These are phyloP conservation scores for Gastrophryne carolinensis DNA, from an alignment of 2,797 vertebrate species.

Conservation along the genomic window DNA sequence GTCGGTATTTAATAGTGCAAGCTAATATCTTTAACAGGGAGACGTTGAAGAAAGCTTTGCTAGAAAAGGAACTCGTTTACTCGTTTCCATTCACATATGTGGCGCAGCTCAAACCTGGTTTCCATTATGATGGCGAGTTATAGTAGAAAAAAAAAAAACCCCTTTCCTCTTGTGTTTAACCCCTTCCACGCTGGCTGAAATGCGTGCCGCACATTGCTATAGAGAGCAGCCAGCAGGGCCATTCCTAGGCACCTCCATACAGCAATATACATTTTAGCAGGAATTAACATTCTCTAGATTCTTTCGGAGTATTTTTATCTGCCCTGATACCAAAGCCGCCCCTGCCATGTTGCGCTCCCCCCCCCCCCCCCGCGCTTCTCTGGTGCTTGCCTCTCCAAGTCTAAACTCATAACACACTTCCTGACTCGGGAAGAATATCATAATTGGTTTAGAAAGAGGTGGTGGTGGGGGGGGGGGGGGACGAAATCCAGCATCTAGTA, in stretches of 20 bases:
- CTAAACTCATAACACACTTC: slow-evolving; percentile 43
- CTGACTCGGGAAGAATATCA: slow-evolving; percentile 62
- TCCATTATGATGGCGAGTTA: slow-evolving; percentile 18
- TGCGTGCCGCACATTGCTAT: neutral
- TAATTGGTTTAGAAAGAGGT: slow-evolving; percentile 65
- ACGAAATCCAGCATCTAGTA: slow-evolving; percentile 6
- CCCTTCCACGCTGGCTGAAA: neutral
- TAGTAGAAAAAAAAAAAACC: slow-evolving; percentile 24
- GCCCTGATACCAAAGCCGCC: slow-evolving; percentile 22
- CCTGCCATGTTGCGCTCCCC: neutral
- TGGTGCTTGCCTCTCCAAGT: neutral
- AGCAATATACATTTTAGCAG: slow-evolving; percentile 50
- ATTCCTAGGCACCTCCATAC: neutral
- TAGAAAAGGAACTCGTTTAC: slow-evolving; percentile 1
- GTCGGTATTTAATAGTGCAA: too few relatives aligned
- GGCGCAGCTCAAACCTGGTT: slow-evolving; percentile 19
- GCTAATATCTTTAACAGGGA: neutral
- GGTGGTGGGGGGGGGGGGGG: slow-evolving; percentile 16
- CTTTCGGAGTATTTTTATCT: slow-evolving; percentile 50
- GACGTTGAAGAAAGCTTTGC: neutral
- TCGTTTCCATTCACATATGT: neutral
- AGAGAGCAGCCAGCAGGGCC: neutral
- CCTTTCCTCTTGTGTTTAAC: slow-evolving; percentile 6
- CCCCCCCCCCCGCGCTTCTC: neutral
- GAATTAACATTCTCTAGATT: slow-evolving; percentile 60